Percentiles rank a stretch among this genome's conserved stretches.
Evolutionary conservation across 2,888 invertebrate genomes (phyloP).

Genomic region (Nephrocerus scutellatus): DNA sequence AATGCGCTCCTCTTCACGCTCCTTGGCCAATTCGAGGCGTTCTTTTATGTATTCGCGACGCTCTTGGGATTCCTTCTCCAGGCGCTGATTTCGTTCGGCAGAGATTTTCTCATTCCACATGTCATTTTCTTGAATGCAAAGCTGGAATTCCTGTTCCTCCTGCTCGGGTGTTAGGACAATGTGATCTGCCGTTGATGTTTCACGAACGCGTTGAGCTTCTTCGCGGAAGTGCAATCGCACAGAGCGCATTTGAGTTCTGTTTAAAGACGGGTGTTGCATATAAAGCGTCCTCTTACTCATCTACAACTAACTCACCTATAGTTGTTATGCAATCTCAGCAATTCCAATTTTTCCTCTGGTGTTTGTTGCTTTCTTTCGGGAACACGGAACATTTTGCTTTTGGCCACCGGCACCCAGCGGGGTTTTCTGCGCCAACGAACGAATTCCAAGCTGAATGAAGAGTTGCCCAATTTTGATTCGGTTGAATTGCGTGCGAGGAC

Average conservation of each 20-base stretch:
- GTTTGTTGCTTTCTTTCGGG: slow-evolving; percentile 55
- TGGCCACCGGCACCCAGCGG: slow-evolving; percentile 71
- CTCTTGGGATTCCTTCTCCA: slow-evolving; percentile 49
- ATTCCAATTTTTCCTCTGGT: slow-evolving; percentile 59
- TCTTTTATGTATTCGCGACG: slow-evolving; percentile 50
- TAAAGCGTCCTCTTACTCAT: too few relatives aligned
- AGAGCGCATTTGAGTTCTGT: slow-evolving; percentile 50
- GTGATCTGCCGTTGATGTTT: slow-evolving; percentile 51
- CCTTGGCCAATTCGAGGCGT: slow-evolving; percentile 41
- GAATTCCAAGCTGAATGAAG: slow-evolving; percentile 37
- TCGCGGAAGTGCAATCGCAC: slow-evolving; percentile 52
- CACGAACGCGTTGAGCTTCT: slow-evolving; percentile 50
- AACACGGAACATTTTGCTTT: slow-evolving; percentile 68
- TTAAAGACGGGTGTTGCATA: too few relatives aligned
- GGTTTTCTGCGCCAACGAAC: slow-evolving; percentile 66
- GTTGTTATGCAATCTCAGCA: slow-evolving; percentile 60
- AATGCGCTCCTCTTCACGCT: slow-evolving; percentile 42
- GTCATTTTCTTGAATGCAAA: slow-evolving; percentile 57
- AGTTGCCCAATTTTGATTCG: slow-evolving; percentile 33
- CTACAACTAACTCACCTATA: slow-evolving; percentile 56
- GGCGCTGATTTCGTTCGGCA: slow-evolving; percentile 53
- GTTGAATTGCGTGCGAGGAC: slow-evolving; percentile 28
- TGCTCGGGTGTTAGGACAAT: slow-evolving; percentile 52
- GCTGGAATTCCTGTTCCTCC: slow-evolving; percentile 58
- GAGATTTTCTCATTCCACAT: slow-evolving; percentile 65